Evolutionary conservation across 2,797 vertebrate genomes (phyloP), one percentile per base, ranked within the genome.

Genomic region (Gymnothorax reevesii): DNA sequence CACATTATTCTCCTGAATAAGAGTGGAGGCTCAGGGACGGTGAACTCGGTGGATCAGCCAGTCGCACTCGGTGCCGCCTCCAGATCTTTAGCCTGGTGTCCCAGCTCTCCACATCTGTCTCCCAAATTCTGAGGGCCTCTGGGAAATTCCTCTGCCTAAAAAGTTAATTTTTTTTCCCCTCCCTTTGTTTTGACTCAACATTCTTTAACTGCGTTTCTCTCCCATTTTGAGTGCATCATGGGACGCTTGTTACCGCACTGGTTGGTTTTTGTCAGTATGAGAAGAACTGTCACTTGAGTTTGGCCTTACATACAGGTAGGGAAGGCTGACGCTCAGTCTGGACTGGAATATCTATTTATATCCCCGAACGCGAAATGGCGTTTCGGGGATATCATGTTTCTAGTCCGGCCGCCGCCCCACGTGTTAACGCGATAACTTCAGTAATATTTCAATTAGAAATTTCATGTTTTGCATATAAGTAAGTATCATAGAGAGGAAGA

Each of bases 121-220:
- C 73, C 59, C 62, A 85, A 82, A 87, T 87, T 85, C 73, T 83
- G n/a, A 12, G 1, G 75, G 83, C 42, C 75, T 84, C 42, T 52
- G 87, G 83, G 73, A 85, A 87, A 87, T 87, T 85, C 83, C 75
- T 55, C 62, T 59, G 82, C 54, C 86, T 83, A 55, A 77, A 77
- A 52, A 75, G 86, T 77, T 66, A 22, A 62, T 52, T n/a, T 59
- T 55, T 52, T 57, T 73, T 71, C 71, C 57, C 59, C 17, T 77
- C 77, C 73, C 57, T 52, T 25, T 77, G 62, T 0, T 7, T 75
- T 83, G 60, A 7, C 57, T 55, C 66, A 52, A 13, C 59, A 52
- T 80, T 64, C 17, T 84, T 71, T 85, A 62, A 49, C n/a, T 12
- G 54, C 52, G 13, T 49, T 57, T 73, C 57, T 7, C 54, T 22